These are phyloP conservation scores for Polyploca ridens DNA, from an alignment of 2,888 invertebrate genomes.

Conservation along the genomic window DNA sequence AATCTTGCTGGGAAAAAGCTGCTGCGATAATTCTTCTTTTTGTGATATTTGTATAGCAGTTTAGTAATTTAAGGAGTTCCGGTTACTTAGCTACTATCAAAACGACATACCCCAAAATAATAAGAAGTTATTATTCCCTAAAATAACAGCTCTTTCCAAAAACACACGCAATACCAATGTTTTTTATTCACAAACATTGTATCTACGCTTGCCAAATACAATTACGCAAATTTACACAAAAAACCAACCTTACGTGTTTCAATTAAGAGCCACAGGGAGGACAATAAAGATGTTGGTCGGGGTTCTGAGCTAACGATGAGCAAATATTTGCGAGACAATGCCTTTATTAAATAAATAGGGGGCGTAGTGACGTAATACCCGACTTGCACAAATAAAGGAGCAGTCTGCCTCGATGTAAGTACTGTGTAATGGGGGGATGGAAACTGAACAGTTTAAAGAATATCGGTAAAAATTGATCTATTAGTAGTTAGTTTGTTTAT, in stretches of 20 bases:
- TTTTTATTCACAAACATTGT: constrained; percentile 5
- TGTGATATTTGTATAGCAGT: too few relatives aligned
- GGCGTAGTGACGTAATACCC: constrained; percentile 44
- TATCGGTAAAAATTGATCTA: too few relatives aligned
- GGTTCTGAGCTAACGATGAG: constrained; percentile 56
- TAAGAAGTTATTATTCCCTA: background rate
- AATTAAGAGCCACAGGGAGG: background rate
- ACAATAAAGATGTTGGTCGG: constrained; percentile 16
- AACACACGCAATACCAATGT: background rate
- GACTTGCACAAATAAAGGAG: constrained; percentile 34
- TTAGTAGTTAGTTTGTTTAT: too few relatives aligned
- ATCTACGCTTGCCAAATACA: background rate
- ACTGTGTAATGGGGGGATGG: background rate
- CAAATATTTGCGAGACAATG: constrained; percentile 68
- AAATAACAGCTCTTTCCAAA: background rate
- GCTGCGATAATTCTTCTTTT: too few relatives aligned
- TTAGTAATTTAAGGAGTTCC: too few relatives aligned
- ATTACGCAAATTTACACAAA: background rate
- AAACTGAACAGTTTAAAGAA: background rate
- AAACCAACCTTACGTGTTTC: background rate
- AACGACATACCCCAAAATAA: background rate
- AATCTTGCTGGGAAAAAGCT: too few relatives aligned
- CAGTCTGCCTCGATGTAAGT: constrained; percentile 20
- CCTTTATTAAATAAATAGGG: constrained; percentile 59
- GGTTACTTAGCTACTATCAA: background rate